Conservation (phyloP, 2,113 vertebrate genomes). For the Rattus rattus region DNA sequence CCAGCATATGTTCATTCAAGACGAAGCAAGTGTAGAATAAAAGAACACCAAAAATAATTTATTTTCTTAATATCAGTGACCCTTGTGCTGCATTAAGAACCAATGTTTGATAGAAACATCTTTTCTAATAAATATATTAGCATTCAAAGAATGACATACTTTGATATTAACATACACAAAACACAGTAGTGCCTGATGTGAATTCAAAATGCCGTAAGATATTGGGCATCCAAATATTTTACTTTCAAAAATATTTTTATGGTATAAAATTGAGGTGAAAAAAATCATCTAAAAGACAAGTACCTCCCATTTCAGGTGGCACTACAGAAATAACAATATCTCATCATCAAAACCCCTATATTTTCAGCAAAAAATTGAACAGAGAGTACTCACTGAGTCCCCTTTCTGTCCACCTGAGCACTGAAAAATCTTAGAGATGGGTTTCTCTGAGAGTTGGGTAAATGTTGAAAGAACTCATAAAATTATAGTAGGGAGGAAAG, state of each 20-base stretch:
- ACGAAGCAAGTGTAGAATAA: neutral
- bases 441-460: neutral
- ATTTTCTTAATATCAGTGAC: neutral
- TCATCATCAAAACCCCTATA: neutral
- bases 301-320: neutral
- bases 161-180: neutral
- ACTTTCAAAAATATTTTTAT: neutral
- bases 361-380: neutral
- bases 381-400: neutral
- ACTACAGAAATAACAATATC: neutral
- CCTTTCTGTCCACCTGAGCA: neutral
- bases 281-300: neutral
- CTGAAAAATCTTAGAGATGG: neutral
- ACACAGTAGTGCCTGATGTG: neutral
- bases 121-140: conserved; percentile 5
- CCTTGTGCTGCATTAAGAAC: neutral
- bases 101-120: neutral
- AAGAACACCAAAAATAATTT: neutral
- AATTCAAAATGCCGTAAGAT: neutral
- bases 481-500: neutral
- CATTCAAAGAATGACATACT: neutral
- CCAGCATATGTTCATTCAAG: neutral
- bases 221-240: neutral
- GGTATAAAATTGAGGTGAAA: neutral
- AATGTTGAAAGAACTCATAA: neutral